Evolutionary conservation across 2,888 invertebrate genomes (phyloP).

Genomic region (Lasioglossum leucozonium): DNA sequence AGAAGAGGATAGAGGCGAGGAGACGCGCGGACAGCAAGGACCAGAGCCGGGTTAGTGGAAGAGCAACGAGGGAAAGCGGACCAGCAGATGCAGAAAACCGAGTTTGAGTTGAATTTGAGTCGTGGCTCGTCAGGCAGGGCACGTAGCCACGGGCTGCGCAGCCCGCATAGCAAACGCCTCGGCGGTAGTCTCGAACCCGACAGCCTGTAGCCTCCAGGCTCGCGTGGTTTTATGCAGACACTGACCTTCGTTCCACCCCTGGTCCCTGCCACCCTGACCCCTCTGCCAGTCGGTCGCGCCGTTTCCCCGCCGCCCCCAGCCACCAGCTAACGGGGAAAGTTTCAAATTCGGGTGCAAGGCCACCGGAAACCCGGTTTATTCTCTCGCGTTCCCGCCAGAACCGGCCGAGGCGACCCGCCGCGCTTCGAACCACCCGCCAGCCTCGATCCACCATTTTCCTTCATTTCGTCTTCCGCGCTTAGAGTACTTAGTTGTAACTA

Average conservation of each 20-base stretch:
- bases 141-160: conserved; percentile 82
- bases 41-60: conserved; percentile 32
- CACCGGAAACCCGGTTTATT: conserved; percentile 76
- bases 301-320: conserved; percentile 54
- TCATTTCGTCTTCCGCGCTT: neutral
- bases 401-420: neutral
- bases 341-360: conserved; percentile 84
- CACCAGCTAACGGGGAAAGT: conserved; percentile 80
- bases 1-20: neutral
- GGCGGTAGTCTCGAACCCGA: conserved; percentile 71
- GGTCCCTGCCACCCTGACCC: conserved; percentile 58
- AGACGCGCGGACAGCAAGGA: conserved; percentile 24
- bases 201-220: conserved; percentile 78
- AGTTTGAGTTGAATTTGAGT: conserved; percentile 83
- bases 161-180: conserved; percentile 83
- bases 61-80: conserved; percentile 72
- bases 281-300: conserved; percentile 42
- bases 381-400: conserved; percentile 43
- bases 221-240: conserved; percentile 84
- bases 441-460: neutral
- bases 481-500: neutral
- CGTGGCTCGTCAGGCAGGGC: conserved; percentile 82
- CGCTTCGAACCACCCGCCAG: neutral
- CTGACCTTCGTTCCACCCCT: conserved; percentile 82
- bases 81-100: conserved; percentile 79